Percentiles rank a stretch among this genome's conserved stretches.
These are phyloP conservation scores for Asteroscopus sphinx DNA, from an alignment of 2,888 invertebrate species.

Conservation along the genomic window DNA sequence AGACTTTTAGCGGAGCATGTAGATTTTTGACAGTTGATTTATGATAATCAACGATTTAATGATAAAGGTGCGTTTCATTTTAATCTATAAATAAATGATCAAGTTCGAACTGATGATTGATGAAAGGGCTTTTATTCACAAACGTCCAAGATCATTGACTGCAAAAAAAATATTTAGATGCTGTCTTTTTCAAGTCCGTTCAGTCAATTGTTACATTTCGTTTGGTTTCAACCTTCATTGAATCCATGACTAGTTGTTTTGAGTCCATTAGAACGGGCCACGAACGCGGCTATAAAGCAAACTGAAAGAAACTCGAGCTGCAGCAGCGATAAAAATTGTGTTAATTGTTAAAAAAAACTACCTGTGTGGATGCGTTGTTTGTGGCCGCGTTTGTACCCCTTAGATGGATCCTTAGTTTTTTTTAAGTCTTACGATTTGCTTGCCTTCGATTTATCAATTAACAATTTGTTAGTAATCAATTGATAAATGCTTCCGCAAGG, in stretches of 20 bases:
- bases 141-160: slow-evolving; percentile 26
- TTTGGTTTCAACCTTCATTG: slow-evolving; percentile 23
- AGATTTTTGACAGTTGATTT: slow-evolving; percentile 51
- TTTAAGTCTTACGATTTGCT: no score
- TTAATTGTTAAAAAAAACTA: no score
- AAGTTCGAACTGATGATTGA: slow-evolving; percentile 37
- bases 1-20: slow-evolving; percentile 39
- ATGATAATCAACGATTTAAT: slow-evolving; percentile 42
- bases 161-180: slow-evolving; percentile 22
- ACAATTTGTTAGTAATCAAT: no score
- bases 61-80: slow-evolving; percentile 8
- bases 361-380: no score
- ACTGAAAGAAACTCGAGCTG: no score
- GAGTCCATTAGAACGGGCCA: no score
- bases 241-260: slow-evolving; percentile 6
- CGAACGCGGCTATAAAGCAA: no score
- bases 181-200: slow-evolving; percentile 24
- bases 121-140: slow-evolving; percentile 36
- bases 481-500: no score
- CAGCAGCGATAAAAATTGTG: no score
- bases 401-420: no score
- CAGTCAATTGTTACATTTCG: slow-evolving; percentile 19
- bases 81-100: slow-evolving; percentile 33
- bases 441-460: no score
- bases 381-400: no score